phyloP scores from a whole-genome alignment of 2,113 vertebrate species.

The Scartelaos histophorus region DNA sequence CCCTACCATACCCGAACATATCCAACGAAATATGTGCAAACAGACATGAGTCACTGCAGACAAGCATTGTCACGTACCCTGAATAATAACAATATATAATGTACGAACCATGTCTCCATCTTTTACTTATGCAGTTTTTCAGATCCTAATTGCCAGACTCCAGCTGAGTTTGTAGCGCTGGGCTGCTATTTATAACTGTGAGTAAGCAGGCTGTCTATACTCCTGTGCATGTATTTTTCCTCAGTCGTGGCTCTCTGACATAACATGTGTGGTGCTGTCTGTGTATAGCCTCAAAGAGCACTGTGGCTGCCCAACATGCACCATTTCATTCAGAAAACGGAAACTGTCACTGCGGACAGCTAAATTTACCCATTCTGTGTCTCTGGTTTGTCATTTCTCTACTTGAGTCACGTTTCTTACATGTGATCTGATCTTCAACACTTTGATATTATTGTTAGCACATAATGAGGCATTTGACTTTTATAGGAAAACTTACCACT shows the following conservation, averaged over 20 bases:
- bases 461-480: conserved; percentile 30
- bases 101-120: not conserved
- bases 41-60: not conserved
- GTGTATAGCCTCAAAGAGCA: conserved; percentile 23
- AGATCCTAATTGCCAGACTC: conserved; percentile 29
- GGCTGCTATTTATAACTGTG: conserved; percentile 60
- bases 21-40: not conserved
- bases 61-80: not conserved
- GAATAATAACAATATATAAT: not conserved
- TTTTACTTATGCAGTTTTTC: conserved; percentile 6
- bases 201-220: conserved; percentile 58
- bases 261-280: conserved; percentile 17
- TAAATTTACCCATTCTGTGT: conserved; percentile 54
- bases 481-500: conserved; percentile 16
- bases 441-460: conserved; percentile 33
- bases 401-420: conserved; percentile 35
- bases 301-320: conserved; percentile 24
- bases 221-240: conserved; percentile 14
- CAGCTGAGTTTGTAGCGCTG: conserved; percentile 12
- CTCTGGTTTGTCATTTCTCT: conserved; percentile 33
- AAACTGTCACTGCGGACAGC: conserved; percentile 51
- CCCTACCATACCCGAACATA: not conserved
- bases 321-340: conserved; percentile 55
- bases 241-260: conserved; percentile 13
- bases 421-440: conserved; percentile 30